Conservation (phyloP, 2,113 vertebrate genomes). For the Chelonoidis abingdonii region DNA sequence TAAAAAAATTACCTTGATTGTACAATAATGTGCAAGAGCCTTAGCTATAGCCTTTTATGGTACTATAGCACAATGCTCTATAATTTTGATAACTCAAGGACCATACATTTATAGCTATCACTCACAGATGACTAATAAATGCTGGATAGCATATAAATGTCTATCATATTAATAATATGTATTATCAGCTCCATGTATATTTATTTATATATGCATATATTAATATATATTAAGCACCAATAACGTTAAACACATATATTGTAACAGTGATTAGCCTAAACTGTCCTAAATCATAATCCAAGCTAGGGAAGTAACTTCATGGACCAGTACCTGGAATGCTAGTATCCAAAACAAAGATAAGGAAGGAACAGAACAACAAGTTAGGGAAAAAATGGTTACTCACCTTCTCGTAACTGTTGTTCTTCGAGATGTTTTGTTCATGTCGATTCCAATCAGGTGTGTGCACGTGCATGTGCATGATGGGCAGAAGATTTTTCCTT, state of each 20-base stretch:
- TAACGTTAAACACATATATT: not conserved
- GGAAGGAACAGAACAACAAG: not conserved
- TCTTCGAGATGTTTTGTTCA: too few relatives aligned
- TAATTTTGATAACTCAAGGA: not conserved
- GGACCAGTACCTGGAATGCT: not conserved
- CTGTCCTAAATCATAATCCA: not conserved
- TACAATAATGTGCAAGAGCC: not conserved
- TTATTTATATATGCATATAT: not conserved
- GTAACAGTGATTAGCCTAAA: not conserved
- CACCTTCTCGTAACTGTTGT: too few relatives aligned
- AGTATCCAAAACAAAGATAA: not conserved
- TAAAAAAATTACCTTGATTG: conserved; percentile 4
- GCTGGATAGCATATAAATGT: not conserved
- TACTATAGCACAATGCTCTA: not conserved
- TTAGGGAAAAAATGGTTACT: too few relatives aligned
- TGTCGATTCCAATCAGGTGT: too few relatives aligned
- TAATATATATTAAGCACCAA: not conserved
- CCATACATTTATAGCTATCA: not conserved
- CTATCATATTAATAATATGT: not conserved
- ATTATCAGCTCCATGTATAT: not conserved
- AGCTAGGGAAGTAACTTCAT: not conserved
- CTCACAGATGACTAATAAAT: not conserved
- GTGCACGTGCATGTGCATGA: too few relatives aligned
- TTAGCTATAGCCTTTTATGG: not conserved
- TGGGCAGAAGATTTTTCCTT: too few relatives aligned